Evolutionary conservation across 2,888 invertebrate species (phyloP), one percentile per base, ranked within the genome.

Genomic region (Linyphia triangularis): DNA sequence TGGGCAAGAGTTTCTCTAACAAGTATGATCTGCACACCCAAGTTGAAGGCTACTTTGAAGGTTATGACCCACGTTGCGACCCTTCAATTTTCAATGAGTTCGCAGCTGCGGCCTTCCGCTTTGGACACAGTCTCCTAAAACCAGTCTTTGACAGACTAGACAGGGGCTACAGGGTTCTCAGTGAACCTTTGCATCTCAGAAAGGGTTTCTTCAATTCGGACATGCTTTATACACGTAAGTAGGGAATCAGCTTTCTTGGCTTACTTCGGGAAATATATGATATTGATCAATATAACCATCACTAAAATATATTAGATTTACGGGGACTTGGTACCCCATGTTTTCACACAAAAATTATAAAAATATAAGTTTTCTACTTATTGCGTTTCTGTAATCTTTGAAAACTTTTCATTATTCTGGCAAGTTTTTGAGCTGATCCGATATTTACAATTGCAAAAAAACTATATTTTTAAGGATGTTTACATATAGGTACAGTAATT

Each of bases 121-220:
- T 98, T 92, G 98, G 97, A 0, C 97, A 98, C 91, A 97, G 97
- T 0, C 93, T 98, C n/a, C 93, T 98, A 26, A 94, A 97, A 78
- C 98, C 98, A 0, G 97, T 97, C 91, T 94, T 98, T 88, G 97
- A 97, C 0, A 94, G 97, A 3, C 94, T 98, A 92, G 96, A 96
- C 90, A 94, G 95, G 9, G 95, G 94, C 85, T 97, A 93, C 63
- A 69, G 88, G 22, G 85, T 90, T 1, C 92, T 96, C 91, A 93
- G 93, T 67, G 90, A 91, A 2, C 93, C 97, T 0, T 96, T 98
- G 82, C 93, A 97, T 43, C 93, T 98, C 30, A 94, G 97, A 65
- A 97, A 97, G 92, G 96, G 97, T 3, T 98, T 98, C 95, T 98
- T 98, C 94, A 97, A 96, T 92, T 96, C 97, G 40, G 98, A 98